Evolutionary conservation across 2,113 vertebrate genomes (phyloP).

Genomic region (Helogale parvula): DNA sequence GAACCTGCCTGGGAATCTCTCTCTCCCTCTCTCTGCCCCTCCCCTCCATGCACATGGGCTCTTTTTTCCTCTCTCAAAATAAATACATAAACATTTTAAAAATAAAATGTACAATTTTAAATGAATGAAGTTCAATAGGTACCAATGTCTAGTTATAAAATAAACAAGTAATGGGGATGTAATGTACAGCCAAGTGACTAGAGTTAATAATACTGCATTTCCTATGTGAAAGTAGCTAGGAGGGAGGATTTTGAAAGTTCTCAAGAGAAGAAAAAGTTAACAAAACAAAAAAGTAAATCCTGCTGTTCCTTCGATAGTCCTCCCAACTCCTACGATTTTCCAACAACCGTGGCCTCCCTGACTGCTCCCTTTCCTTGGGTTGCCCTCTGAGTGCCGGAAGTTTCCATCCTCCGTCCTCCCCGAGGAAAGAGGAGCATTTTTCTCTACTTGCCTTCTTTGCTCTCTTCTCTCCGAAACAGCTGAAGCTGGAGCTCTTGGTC

Average conservation of each 20-base stretch:
- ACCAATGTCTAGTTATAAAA: background rate
- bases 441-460: background rate
- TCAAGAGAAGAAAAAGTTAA: background rate
- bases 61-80: no score
- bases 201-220: background rate
- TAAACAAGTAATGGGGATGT: background rate
- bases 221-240: background rate
- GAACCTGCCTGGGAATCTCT: no score
- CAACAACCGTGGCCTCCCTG: accelerated
- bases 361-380: background rate
- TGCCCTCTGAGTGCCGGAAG: background rate
- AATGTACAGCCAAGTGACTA: background rate
- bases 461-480: background rate
- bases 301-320: background rate
- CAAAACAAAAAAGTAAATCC: background rate
- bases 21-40: no score
- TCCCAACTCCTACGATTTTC: background rate
- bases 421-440: background rate
- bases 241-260: background rate
- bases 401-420: background rate
- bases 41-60: no score
- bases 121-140: background rate
- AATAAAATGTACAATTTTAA: background rate
- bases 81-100: no score
- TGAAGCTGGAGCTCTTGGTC: background rate